Evolutionary conservation across 1,140 invertebrate genomes (phyloP).

Genomic region (Conus betulinus): DNA sequence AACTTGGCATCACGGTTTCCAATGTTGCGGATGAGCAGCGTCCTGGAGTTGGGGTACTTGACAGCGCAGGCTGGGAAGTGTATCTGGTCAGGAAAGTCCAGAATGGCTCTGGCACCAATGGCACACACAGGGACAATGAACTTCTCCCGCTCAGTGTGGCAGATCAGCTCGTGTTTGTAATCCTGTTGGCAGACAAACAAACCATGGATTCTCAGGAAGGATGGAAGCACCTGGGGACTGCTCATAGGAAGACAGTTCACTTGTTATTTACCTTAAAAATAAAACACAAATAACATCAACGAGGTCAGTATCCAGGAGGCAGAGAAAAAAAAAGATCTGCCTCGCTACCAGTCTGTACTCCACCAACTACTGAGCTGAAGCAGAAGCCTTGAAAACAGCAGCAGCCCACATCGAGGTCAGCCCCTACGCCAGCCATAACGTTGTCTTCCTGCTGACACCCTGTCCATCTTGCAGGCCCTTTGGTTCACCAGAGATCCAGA

Average conservation of each 20-base stretch:
- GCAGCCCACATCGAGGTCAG: no score
- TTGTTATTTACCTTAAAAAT: background rate
- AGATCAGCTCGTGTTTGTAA: slow-evolving; percentile 75
- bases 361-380: no score
- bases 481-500: no score
- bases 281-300: background rate
- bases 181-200: slow-evolving; percentile 64
- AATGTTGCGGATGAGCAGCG: slow-evolving; percentile 75
- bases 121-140: slow-evolving; percentile 74
- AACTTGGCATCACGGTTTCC: slow-evolving; percentile 75
- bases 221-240: background rate
- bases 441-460: no score
- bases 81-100: slow-evolving; percentile 76
- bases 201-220: background rate
- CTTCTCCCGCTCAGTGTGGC: slow-evolving; percentile 75
- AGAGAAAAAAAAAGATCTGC: no score
- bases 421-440: no score
- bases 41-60: slow-evolving; percentile 71
- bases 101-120: slow-evolving; percentile 74
- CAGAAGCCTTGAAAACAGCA: no score
- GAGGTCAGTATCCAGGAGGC: no score
- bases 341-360: no score
- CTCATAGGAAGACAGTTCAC: background rate
- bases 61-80: slow-evolving; percentile 72
- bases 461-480: no score